Evolutionary conservation across 53 echinoderm and acorn worm species (phyloP), one percentile per base, ranked within the genome.

Genomic region (Henricia sp.): DNA sequence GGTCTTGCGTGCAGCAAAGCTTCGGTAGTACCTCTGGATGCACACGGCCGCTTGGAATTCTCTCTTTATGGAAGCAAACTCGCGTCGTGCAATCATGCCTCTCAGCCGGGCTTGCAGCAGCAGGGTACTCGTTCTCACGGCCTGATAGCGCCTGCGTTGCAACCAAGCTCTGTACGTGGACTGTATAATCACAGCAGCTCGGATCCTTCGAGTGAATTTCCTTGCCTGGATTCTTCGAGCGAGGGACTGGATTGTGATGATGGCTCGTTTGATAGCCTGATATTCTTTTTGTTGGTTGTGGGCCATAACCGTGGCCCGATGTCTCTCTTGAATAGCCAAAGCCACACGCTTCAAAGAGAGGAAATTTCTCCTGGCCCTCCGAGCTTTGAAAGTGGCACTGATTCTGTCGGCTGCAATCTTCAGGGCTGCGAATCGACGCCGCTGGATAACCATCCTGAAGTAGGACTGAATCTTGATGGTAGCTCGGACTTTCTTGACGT

Each of bases 381-480:
- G 59, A n/a, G 69, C 91, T 84, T 90, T 84, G 41, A 52, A 85
- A n/a, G 51, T 14, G 1, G 92, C 86, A 59, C 88, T 88, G 39
- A 96, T 82, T 57, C 25, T 75, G 41, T 90, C 82, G 19, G 92
- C 94, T 37, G 85, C 74, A 24, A 39, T 52, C 46, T 64, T 50
- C 9, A 86, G 75, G 27, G 51, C 68, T 8, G 34, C 14, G 23
- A 88, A 95, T 71, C 28, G 34, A 43, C 82, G 82, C 24, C 83
- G 84, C 43, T 91, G 89, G 30, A 43, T 68, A 43, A 83, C 52
- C 88, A 92, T 95, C 83, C 89, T 85, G 52, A 38, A 88, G 20
- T 51, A 39, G n/a, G 99, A 88, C 87, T 99, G 94, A 34, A 99
- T 95, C 65, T 62, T 88, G 42, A 88, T 74, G 0, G 80, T 64